Conservation (phyloP, 2,113 vertebrate genomes). For the Colaptes auratus region DNA sequence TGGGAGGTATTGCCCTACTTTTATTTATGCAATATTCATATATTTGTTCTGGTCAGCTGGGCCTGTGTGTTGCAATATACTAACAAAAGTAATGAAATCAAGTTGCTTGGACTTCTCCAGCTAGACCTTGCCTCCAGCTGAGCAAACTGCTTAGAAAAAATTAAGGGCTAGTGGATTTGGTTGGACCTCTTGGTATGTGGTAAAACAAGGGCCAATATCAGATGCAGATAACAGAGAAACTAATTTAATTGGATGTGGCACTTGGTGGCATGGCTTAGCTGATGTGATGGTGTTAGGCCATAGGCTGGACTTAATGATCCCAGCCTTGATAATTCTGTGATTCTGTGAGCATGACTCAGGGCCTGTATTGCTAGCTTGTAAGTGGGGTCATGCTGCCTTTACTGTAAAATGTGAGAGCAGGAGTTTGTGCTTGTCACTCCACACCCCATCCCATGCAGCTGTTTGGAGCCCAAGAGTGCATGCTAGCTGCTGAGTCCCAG, state of each 20-base stretch:
- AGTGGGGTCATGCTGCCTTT: not conserved
- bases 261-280: too few species aligned
- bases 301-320: too few species aligned
- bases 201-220: not conserved
- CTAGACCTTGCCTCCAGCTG: not conserved
- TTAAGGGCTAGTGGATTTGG: not conserved
- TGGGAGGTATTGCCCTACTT: not conserved
- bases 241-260: not conserved
- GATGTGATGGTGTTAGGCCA: too few species aligned
- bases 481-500: fast-evolving
- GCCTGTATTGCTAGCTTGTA: not conserved
- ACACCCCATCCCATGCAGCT: not conserved
- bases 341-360: not conserved
- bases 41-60: not conserved
- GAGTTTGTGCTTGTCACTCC: not conserved
- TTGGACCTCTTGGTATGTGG: not conserved
- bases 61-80: not conserved
- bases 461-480: not conserved
- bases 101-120: not conserved
- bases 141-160: not conserved
- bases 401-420: not conserved
- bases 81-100: not conserved
- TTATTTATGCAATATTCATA: too few species aligned
- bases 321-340: too few species aligned
- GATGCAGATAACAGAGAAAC: not conserved